Conservation (phyloP, 2,113 vertebrate species). For the Sardina pilchardus region DNA sequence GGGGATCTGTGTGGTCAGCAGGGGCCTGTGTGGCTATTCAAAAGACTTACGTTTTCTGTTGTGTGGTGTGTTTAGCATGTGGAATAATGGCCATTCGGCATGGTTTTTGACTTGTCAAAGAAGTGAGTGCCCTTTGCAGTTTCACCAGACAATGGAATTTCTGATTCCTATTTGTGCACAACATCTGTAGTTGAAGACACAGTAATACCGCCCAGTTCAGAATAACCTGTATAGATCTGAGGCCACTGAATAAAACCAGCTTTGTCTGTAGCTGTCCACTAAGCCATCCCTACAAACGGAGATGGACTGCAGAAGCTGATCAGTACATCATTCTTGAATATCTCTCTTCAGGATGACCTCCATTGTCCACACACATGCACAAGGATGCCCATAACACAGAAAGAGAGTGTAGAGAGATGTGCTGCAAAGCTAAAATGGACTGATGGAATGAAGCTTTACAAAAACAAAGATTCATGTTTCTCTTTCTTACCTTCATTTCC, state of each 20-base stretch:
- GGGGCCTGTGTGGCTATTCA: no score
- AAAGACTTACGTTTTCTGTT: no score
- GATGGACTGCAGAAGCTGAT: no score
- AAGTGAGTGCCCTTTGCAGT: background rate
- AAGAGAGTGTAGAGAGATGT: background rate
- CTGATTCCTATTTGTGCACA: background rate
- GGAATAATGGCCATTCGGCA: background rate
- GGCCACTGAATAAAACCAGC: background rate
- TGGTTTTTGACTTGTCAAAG: background rate
- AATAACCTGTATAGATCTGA: background rate
- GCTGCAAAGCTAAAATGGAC: background rate
- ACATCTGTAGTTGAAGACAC: no score
- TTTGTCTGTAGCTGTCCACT: background rate
- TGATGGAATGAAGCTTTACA: background rate
- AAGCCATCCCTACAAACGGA: no score
- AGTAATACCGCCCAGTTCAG: no score
- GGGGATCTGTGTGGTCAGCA: background rate
- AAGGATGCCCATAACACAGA: background rate
- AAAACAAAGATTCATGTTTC: background rate
- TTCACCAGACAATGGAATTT: background rate
- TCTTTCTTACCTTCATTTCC: conserved; percentile 27
- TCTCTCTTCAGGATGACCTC: background rate
- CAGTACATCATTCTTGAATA: no score
- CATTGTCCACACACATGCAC: background rate
- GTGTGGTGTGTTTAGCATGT: background rate